These are phyloP conservation scores for Acrocephalus kingi DNA, from an alignment of 2,113 vertebrate genomes.

Conservation along the genomic window DNA sequence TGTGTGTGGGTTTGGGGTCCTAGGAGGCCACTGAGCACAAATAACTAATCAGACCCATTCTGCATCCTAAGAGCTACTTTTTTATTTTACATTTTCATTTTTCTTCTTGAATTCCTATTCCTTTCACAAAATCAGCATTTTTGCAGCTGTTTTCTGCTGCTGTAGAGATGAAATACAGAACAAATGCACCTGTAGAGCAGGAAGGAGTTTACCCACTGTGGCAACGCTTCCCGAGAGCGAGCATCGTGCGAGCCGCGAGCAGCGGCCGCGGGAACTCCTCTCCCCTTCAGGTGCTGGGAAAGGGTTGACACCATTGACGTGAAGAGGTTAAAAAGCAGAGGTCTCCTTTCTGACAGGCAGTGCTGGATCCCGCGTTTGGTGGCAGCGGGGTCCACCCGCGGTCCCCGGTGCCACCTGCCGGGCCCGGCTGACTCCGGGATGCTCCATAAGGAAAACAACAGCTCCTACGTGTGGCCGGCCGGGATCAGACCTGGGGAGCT, in stretches of 20 bases:
- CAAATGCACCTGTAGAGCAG: neutral
- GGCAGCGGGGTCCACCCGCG: neutral
- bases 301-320: accelerated
- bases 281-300: neutral
- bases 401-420: conserved; percentile 54
- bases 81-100: neutral
- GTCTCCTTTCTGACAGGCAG: accelerated
- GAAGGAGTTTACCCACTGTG: accelerated
- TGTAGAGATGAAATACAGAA: neutral
- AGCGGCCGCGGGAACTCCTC: neutral
- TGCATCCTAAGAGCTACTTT: neutral
- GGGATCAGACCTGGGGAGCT: accelerated
- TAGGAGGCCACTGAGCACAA: neutral
- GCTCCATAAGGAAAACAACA: neutral
- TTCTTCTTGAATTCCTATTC: neutral
- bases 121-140: neutral
- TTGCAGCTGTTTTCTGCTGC: neutral
- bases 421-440: neutral
- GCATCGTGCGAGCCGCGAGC: neutral
- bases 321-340: neutral
- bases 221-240: neutral
- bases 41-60: neutral
- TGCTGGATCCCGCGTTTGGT: accelerated
- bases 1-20: neutral
- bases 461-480: neutral